Evolutionary conservation across 1,140 invertebrate genomes (phyloP).

Genomic region (Mactra quadrangularis): DNA sequence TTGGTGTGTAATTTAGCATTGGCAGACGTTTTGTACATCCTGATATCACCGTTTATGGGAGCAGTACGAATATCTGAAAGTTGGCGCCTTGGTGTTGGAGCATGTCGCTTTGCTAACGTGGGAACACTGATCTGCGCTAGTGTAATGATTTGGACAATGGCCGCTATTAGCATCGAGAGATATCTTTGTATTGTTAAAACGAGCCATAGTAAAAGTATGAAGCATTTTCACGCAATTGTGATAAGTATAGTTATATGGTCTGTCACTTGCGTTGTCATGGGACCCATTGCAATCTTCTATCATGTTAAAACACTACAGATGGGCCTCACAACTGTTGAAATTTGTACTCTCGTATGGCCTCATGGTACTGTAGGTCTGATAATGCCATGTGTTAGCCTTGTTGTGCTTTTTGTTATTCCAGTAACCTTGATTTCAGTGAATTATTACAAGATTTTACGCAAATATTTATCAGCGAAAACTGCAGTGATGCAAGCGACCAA

Average conservation of each 20-base stretch:
- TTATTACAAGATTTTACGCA: conserved; percentile 72
- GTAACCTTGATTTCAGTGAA: conserved; percentile 66
- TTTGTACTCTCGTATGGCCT: conserved; percentile 78
- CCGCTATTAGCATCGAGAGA: conserved; percentile 77
- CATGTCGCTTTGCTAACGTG: conserved; percentile 72
- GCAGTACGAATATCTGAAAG: conserved; percentile 66
- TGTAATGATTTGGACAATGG: conserved; percentile 79
- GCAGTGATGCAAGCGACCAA: conserved; percentile 14
- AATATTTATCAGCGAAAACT: conserved; percentile 65
- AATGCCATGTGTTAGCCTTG: conserved; percentile 51
- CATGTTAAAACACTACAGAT: conserved; percentile 62
- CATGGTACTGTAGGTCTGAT: conserved; percentile 62
- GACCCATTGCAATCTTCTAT: conserved; percentile 73
- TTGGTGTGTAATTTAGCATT: conserved; percentile 76
- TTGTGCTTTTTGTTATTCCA: conserved; percentile 71
- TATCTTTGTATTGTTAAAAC: conserved; percentile 71
- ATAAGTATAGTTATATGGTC: conserved; percentile 72
- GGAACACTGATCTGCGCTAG: conserved; percentile 70
- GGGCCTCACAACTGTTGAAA: conserved; percentile 50
- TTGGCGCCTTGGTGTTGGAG: conserved; percentile 72
- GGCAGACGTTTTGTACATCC: conserved; percentile 73
- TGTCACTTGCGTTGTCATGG: conserved; percentile 55
- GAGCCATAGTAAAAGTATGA: conserved; percentile 52
- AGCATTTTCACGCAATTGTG: conserved; percentile 56
- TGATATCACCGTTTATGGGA: conserved; percentile 72